Base-by-base conservation (phyloP, 2,113 vertebrate genomes). In the Regulus satrapa region DNA sequence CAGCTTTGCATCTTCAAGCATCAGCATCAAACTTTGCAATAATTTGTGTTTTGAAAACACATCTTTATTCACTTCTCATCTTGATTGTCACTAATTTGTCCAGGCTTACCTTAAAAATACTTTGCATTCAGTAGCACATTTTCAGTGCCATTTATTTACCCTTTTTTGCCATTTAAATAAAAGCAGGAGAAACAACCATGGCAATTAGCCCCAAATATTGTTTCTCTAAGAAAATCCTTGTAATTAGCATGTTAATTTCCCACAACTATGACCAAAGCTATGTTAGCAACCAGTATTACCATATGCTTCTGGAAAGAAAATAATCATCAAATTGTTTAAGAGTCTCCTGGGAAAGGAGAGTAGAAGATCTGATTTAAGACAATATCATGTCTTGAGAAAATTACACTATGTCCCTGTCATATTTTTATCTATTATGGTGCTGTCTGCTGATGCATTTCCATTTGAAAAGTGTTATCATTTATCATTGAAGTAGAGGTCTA, bases 211-310 rank as follows among this genome's bases (percentile, higher is more conserved):
- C 32, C 72, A 72, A 18, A 32, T 82, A 87, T 75, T 96, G 40
- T 96, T 97, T 96, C n/a, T 91, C 68, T 73, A 89, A 90, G 87
- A 97, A 78, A 95, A 46, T 94, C 92, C 62, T 97, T 97, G 72
- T 89, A 97, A 96, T 97, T 96, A 97, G 62, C 89, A 94, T 56
- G 48, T 81, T 96, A 97, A 97, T 96, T 95, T 84, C 83, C 62
- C 66, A 85, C 86, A 94, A 92, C 96, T 96, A 96, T 94, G 91
- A 97, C 85, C 91, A 84, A 93, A 92, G 18, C 69, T 95, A 28
- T 89, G 96, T 92, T 95, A 97, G 54, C 92, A 94, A 96, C 71
- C 86, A 91, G 31, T 74, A 96, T 97, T 95, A 84, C 90, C 92
- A 95, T 97, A 95, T 97, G 96, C 71, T 96, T 91, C 81, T 87